Percentiles rank a stretch among this genome's conserved stretches.
Conservation (phyloP, 2,888 invertebrate species). For the Macropis europaea region DNA sequence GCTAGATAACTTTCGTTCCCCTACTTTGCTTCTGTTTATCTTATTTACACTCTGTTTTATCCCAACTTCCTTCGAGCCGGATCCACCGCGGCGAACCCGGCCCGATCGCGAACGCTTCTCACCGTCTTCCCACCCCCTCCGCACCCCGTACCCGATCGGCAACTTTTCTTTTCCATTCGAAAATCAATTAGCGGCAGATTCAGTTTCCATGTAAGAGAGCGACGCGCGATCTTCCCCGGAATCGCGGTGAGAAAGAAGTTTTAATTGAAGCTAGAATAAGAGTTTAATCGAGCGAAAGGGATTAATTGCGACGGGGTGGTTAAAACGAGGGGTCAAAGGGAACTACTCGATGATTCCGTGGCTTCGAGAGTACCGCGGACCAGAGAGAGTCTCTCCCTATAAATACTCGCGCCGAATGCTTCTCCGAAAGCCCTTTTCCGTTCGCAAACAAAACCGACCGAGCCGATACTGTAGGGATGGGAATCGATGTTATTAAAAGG, state of each 20-base stretch:
- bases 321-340: slow-evolving; percentile 51
- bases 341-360: slow-evolving; percentile 41
- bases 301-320: slow-evolving; percentile 69
- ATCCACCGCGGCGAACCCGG: not conserved
- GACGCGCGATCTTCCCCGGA: slow-evolving; percentile 56
- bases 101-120: not conserved
- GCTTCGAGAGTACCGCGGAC: slow-evolving; percentile 39
- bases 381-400: slow-evolving; percentile 26
- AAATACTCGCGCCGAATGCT: slow-evolving; percentile 45
- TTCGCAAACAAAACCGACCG: slow-evolving; percentile 44
- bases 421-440: slow-evolving; percentile 40
- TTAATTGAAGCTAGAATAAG: slow-evolving; percentile 75
- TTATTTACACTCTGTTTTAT: slow-evolving; percentile 33
- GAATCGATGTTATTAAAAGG: slow-evolving; percentile 48
- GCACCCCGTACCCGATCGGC: not conserved
- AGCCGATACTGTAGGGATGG: slow-evolving; percentile 39
- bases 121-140: not conserved
- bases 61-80: slow-evolving; percentile 19
- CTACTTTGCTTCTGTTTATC: slow-evolving; percentile 21
- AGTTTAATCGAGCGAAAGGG: slow-evolving; percentile 75
- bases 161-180: slow-evolving; percentile 52
- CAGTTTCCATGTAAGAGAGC: slow-evolving; percentile 48
- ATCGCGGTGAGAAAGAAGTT: slow-evolving; percentile 68
- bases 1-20: slow-evolving; percentile 31
- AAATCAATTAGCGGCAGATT: slow-evolving; percentile 62